Evolutionary conservation across 2,113 vertebrate species (phyloP).

Genomic region (Sialia sialis): DNA sequence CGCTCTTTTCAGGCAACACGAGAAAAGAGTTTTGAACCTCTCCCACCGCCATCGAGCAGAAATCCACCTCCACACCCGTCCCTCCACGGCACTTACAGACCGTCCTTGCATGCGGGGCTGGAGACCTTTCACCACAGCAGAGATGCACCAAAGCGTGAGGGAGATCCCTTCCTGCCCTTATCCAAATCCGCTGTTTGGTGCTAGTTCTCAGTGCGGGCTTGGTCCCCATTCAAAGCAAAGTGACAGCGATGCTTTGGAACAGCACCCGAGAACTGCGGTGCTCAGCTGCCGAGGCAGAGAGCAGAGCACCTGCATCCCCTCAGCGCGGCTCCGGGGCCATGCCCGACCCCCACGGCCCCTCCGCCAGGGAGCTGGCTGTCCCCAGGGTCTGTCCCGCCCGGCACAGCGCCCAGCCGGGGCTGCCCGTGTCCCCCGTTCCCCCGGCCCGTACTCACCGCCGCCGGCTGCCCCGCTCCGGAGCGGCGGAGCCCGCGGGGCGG

Average conservation of each 20-base stretch:
- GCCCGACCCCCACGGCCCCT: neutral
- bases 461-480: neutral
- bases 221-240: neutral
- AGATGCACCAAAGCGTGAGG: rapidly evolving
- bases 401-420: too few species aligned
- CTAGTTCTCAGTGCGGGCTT: rapidly evolving
- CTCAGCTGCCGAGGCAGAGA: too few species aligned
- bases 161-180: neutral
- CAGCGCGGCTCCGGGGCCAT: neutral
- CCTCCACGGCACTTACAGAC: neutral
- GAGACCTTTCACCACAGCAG: neutral
- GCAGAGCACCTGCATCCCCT: rapidly evolving
- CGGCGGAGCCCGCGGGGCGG: neutral
- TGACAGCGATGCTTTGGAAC: rapidly evolving
- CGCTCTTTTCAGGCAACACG: neutral
- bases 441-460: neutral
- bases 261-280: rapidly evolving
- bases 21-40: slow-evolving; percentile 37
- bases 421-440: neutral
- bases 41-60: neutral
- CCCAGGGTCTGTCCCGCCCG: neutral
- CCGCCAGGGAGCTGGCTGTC: rapidly evolving
- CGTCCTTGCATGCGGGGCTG: neutral
- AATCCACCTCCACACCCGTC: slow-evolving; percentile 1
- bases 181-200: neutral